Evolutionary conservation across 2,888 invertebrate genomes (phyloP).

Genomic region (Polydesmus complanatus): DNA sequence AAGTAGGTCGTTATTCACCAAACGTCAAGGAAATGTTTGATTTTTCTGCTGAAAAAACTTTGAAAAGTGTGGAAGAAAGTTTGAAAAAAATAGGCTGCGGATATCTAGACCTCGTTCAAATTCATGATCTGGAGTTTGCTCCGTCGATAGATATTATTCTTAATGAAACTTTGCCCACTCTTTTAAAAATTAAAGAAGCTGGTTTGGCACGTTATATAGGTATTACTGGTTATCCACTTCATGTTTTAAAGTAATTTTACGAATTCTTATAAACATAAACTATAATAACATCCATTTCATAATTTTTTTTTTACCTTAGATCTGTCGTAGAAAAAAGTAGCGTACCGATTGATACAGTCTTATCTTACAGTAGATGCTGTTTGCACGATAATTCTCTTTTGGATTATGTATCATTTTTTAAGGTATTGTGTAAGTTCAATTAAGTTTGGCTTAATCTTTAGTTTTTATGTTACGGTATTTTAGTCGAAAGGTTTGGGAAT

Average conservation of each 20-base stretch:
- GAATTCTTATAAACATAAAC: not conserved
- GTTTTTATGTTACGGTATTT: conserved; percentile 17
- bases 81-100: conserved; percentile 55
- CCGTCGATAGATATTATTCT: conserved; percentile 56
- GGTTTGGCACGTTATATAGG: conserved; percentile 62
- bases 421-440: too few species aligned
- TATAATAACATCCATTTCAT: conserved; percentile 7
- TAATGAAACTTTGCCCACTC: conserved; percentile 70
- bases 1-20: conserved; percentile 67
- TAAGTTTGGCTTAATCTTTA: conserved; percentile 3
- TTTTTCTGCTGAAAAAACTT: conserved; percentile 59
- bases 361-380: conserved; percentile 66
- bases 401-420: conserved; percentile 57
- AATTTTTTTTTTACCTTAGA: conserved; percentile 22
- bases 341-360: conserved; percentile 51
- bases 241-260: conserved; percentile 48
- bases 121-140: conserved; percentile 87
- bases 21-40: conserved; percentile 65
- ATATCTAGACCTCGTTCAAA: conserved; percentile 78
- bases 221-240: conserved; percentile 65
- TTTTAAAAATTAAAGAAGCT: conserved; percentile 55
- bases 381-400: conserved; percentile 62
- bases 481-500: conserved; percentile 58
- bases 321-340: conserved; percentile 45
- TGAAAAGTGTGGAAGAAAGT: conserved; percentile 59